Evolutionary conservation across 2,797 vertebrate species (phyloP), one percentile per base, ranked within the genome.

Genomic region (Pelobates cultripes): DNA sequence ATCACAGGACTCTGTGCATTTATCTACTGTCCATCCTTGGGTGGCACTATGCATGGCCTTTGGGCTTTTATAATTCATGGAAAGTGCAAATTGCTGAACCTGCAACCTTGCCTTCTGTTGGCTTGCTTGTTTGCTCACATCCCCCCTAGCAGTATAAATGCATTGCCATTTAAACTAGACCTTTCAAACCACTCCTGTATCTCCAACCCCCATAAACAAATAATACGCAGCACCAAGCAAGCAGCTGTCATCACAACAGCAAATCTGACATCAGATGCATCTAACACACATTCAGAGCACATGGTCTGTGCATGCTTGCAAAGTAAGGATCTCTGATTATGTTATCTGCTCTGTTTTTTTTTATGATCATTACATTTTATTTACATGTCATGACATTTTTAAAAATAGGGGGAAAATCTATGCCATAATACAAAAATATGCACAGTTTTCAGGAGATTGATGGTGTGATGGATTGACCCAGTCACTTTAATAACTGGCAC

Each of bases 71-170:
- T 64, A 71, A 42, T 61, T 42, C 72, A 41, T 51, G 63, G 28
- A 28, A 53, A 41, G 51, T 41, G 85, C 84, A 85, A 82, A 82
- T 76, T 83, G 86, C 47, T 70, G 64, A 1, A 55, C 78, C 75
- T 72, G 76, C 15, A 44, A 0, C 78, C 84, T 86, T 87, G 69
- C 76, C 85, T 86, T 87, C 61, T 78, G 69, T 82, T 86, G 85
- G 85, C 80, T 88, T 84, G 63, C 45, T 82, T 84, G 81, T 85
- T 81, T 85, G 17, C 12, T 78, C 61, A 82, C 75, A 73, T 74
- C 75, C 3, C 3, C 69, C 82, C 79, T n/a, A 85, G 55, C 67
- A 87, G 68, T 7, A 73, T 85, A 70, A 77, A 88, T 77, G 75
- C 3, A 70, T 82, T 78, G 1, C 79, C 45, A 70, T 3, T 0